Conservation (phyloP, 2,113 vertebrate genomes). For the Sorex fumeus region DNA sequence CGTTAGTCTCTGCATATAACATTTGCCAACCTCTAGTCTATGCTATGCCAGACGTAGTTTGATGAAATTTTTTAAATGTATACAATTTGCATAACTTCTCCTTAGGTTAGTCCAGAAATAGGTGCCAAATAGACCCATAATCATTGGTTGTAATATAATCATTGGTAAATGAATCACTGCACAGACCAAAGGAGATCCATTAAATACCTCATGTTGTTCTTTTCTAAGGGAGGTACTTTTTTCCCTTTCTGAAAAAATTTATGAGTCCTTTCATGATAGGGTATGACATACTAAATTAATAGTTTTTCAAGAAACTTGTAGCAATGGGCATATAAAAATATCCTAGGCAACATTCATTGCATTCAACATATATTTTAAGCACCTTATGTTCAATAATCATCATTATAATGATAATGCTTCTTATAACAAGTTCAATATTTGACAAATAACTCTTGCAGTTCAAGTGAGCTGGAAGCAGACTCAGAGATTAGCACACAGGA, state of each 20-base stretch:
- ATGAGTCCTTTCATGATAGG: background rate
- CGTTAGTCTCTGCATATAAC: background rate
- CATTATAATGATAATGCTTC: background rate
- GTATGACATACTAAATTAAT: background rate
- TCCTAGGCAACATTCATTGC: background rate
- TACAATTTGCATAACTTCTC: conserved; percentile 25
- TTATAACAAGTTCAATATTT: background rate
- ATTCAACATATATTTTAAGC: conserved; percentile 10
- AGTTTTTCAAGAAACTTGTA: conserved; percentile 14
- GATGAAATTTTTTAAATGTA: conserved; percentile 42
- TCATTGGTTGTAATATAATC: background rate
- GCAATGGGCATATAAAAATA: conserved; percentile 34
- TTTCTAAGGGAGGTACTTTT: conserved; percentile 13
- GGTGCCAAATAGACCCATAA: background rate
- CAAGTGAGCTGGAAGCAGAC: background rate
- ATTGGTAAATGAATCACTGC: background rate
- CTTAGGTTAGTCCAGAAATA: conserved; percentile 7
- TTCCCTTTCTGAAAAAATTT: background rate
- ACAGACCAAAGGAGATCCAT: background rate
- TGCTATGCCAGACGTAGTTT: background rate
- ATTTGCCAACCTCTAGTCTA: conserved; percentile 29
- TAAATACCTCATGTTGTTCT: background rate
- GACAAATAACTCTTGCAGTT: background rate
- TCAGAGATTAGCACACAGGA: background rate
- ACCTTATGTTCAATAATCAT: background rate